phyloP scores from a whole-genome alignment of 2,797 vertebrate species.

The Etheostoma perlongum region DNA sequence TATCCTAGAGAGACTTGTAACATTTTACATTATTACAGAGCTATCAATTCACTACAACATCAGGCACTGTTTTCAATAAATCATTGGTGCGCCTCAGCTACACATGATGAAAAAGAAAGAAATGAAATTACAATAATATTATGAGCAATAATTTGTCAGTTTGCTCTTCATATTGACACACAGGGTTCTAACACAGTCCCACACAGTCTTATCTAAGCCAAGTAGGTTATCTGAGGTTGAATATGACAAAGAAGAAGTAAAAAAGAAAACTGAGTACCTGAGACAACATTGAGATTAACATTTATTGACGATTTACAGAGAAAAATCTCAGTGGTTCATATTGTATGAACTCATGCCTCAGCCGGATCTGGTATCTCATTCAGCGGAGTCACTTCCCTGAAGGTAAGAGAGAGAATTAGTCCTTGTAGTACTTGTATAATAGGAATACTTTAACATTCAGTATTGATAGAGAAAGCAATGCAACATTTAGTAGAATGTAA shows the following conservation, averaged over 20 bases:
- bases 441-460: background rate
- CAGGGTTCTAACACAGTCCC: background rate
- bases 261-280: background rate
- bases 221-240: background rate
- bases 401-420: slow-evolving; percentile 23
- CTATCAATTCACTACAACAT: background rate
- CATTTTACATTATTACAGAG: background rate
- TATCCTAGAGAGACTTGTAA: background rate
- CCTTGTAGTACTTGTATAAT: background rate
- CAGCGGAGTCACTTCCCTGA: slow-evolving; percentile 74
- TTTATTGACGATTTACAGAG: slow-evolving; percentile 65
- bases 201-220: background rate
- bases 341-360: slow-evolving; percentile 55
- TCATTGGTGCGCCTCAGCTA: background rate
- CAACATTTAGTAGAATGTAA: background rate
- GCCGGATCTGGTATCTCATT: slow-evolving; percentile 46
- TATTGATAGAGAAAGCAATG: background rate
- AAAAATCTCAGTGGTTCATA: slow-evolving; percentile 37
- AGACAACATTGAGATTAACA: background rate
- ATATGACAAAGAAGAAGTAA: background rate
- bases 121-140: background rate
- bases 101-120: background rate
- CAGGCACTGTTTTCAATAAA: background rate
- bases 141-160: background rate
- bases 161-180: slow-evolving; percentile 8